Evolutionary conservation across 1,140 invertebrate species (phyloP).

Genomic region (Listronotus bonariensis): DNA sequence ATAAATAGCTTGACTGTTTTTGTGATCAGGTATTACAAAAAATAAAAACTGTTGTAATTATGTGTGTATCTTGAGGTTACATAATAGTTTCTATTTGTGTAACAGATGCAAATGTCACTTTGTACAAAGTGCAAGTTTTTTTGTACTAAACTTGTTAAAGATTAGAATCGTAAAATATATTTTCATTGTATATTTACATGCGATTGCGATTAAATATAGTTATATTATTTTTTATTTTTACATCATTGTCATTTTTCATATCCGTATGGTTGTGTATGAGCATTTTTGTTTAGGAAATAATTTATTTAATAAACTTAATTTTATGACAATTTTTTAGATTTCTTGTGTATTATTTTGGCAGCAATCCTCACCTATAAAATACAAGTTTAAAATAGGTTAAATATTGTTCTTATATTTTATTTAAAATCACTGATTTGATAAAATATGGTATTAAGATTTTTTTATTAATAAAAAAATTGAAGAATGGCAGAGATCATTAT

Average conservation of each 20-base stretch:
- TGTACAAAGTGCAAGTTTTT: slow-evolving; percentile 41
- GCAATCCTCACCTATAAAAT: too few species aligned
- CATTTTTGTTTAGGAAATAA: slow-evolving; percentile 37
- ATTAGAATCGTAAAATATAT: slow-evolving; percentile 33
- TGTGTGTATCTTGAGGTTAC: slow-evolving; percentile 14
- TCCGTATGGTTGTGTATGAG: slow-evolving; percentile 38
- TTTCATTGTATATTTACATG: slow-evolving; percentile 48
- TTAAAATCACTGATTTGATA: too few species aligned
- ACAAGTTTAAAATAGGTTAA: too few species aligned
- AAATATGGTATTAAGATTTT: too few species aligned
- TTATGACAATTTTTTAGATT: slow-evolving; percentile 24
- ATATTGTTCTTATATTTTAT: too few species aligned
- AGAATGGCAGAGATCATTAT: too few species aligned
- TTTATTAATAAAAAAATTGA: too few species aligned
- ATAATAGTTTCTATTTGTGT: slow-evolving; percentile 31
- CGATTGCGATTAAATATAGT: slow-evolving; percentile 27
- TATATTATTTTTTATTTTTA: slow-evolving; percentile 30
- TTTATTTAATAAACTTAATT: slow-evolving; percentile 38
- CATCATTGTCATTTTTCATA: slow-evolving; percentile 32
- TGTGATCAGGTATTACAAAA: slow-evolving; percentile 30
- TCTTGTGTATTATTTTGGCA: slow-evolving; percentile 9
- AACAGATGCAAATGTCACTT: slow-evolving; percentile 27
- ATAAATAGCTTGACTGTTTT: slow-evolving; percentile 35
- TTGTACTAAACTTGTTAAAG: slow-evolving; percentile 39
- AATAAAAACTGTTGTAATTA: slow-evolving; percentile 14